These are phyloP conservation scores for Brachirus orientalis DNA, from an alignment of 2,113 vertebrate species.

Conservation along the genomic window DNA sequence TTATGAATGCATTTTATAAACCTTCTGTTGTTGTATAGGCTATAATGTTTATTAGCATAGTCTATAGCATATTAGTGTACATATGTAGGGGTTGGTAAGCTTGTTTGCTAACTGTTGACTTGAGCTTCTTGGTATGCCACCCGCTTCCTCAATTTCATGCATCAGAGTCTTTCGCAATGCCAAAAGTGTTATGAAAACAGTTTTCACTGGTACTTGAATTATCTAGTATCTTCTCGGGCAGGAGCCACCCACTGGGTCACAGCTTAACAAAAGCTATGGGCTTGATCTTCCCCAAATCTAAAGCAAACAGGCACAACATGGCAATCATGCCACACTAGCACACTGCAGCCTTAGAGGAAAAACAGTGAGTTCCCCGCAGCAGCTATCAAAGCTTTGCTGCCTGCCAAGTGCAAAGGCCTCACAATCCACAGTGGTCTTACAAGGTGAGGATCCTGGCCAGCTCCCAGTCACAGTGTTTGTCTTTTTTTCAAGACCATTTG, in stretches of 20 bases:
- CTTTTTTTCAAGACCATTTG: slow-evolving; percentile 36
- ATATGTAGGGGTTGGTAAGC: no score
- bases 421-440: slow-evolving; percentile 30
- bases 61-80: no score
- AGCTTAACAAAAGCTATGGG: slow-evolving; percentile 49
- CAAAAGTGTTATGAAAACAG: slow-evolving; percentile 11
- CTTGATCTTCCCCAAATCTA: slow-evolving; percentile 73
- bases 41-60: no score
- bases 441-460: slow-evolving; percentile 10
- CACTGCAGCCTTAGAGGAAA: slow-evolving; percentile 67
- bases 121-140: neutral
- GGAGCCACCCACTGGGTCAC: slow-evolving; percentile 15
- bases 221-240: slow-evolving; percentile 9
- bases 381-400: slow-evolving; percentile 60
- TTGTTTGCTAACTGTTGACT: no score
- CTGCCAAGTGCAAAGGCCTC: slow-evolving; percentile 66
- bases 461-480: slow-evolving; percentile 16
- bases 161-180: neutral
- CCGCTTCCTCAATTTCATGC: neutral
- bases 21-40: no score
- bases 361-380: slow-evolving; percentile 67
- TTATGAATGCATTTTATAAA: no score
- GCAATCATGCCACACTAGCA: slow-evolving; percentile 25
- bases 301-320: slow-evolving; percentile 71
- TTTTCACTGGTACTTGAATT: neutral